Base-by-base conservation (phyloP, 2,888 invertebrate species). In the Phaonia tiefii region DNA sequence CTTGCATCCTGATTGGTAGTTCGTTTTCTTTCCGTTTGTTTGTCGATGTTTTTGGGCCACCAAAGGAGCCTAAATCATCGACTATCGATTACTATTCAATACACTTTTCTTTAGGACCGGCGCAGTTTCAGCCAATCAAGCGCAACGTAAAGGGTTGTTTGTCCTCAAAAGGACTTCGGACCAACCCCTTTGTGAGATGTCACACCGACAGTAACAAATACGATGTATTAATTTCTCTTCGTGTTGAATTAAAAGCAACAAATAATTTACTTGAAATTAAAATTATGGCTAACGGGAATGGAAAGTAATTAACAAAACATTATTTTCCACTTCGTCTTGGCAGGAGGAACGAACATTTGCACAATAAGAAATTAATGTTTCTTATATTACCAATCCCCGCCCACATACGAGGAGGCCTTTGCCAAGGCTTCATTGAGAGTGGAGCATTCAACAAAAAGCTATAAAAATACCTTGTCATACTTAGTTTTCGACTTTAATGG, bases 21-120 rank as follows among this genome's bases (percentile, higher is more conserved):
- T 44, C 2, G 44, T 5, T 46, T 4, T 11, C 17, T 5, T 46
- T 4, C 15, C 17, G 65, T 60, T 73, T 37, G 39, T 31, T 54
- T 15, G 51, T 17, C 44, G n/a, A 11, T 54, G 49, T 31, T 51
- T 26, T 22, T 26, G 69, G 46, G 49, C 60, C n/a, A 58, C 56
- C 26, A 49, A 13, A 82, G 86, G 88, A 84, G 78, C 88, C 88
- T 87, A 88, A 88, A 88, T 88, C 88, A 88, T 88, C 87, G 88
- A 88, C 88, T 88, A 87, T 85, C 87, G 88, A 88, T 88, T 87
- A 86, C 84, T 85, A 86, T 88, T 88, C 88, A 87, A 88, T 88
- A 87, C 77, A 72, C 56, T 25, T 46, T 31, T 8, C 2, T 10
- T 31, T 31, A 42, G 54, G 81, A 81, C 72, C 69, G 76, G 78